Percentiles rank a stretch among this genome's conserved stretches.
Conservation (phyloP, 2,113 vertebrate species). For the Psephotus haematonotus region DNA sequence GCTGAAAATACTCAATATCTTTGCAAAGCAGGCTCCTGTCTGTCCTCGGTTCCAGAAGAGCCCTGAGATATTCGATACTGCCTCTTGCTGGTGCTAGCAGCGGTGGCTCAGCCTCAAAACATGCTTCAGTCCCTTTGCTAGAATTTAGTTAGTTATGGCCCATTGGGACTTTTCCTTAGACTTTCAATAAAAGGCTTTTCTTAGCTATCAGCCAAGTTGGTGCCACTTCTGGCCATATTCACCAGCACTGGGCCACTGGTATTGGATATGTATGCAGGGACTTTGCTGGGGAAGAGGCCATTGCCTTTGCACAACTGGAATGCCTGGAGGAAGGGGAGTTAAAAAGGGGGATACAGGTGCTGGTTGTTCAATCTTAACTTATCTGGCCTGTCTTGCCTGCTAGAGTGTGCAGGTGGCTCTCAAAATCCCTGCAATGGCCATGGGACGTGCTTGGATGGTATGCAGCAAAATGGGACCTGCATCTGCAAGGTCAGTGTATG, state of each 20-base stretch:
- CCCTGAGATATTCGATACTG: not conserved
- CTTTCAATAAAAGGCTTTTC: not conserved
- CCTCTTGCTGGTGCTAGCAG: not conserved
- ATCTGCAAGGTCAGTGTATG: conserved; percentile 82
- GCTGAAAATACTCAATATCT: not conserved
- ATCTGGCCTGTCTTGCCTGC: not conserved
- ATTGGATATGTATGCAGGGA: not conserved
- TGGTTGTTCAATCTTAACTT: not conserved
- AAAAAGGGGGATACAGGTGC: not conserved
- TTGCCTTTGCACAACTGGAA: not conserved
- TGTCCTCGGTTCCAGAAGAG: not conserved
- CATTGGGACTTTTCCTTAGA: not conserved
- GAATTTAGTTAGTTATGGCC: not conserved
- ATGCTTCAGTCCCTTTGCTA: not conserved
- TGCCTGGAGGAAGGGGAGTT: not conserved
- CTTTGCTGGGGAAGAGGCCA: not conserved
- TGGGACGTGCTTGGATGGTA: conserved; percentile 86
- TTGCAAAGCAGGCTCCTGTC: not conserved
- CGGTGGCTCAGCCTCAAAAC: not conserved
- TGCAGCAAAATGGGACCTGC: conserved; percentile 87
- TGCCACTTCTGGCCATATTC: not conserved
- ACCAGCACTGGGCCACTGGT: not conserved
- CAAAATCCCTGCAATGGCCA: conserved; percentile 81
- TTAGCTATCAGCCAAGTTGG: not conserved
- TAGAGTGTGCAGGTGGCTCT: conserved; percentile 88